phyloP scores from a whole-genome alignment of 2,797 vertebrate genomes.

The Sebastolobus altivelis region DNA sequence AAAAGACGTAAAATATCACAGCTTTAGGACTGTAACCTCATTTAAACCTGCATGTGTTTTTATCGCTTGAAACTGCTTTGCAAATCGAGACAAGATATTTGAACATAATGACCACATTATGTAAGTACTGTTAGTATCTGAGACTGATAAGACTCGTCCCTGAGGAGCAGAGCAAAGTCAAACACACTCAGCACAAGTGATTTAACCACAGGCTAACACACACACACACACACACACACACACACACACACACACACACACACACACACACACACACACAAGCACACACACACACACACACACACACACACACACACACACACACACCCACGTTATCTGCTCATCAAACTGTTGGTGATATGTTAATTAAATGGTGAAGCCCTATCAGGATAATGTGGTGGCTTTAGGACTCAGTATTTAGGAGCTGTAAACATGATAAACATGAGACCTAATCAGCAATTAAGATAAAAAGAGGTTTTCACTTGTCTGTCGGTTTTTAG shows the following conservation, averaged over 20 bases:
- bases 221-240: neutral
- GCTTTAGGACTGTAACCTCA: neutral
- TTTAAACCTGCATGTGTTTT: slow-evolving; percentile 1
- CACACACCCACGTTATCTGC: slow-evolving; percentile 6
- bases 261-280: neutral
- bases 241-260: neutral
- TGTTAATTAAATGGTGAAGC: slow-evolving; percentile 29
- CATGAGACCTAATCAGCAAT: slow-evolving; percentile 5
- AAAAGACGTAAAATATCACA: neutral
- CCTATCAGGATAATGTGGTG: neutral
- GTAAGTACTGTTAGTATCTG: slow-evolving; percentile 51
- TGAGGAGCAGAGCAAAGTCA: slow-evolving; percentile 54
- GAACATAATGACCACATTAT: slow-evolving; percentile 20
- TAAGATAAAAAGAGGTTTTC: slow-evolving; percentile 13
- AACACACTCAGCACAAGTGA: slow-evolving; percentile 15
- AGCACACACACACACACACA: no score
- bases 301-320: neutral
- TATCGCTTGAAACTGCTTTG: neutral
- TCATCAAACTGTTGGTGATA: slow-evolving; percentile 19
- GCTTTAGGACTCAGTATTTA: slow-evolving; percentile 33
- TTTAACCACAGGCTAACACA: slow-evolving; percentile 19
- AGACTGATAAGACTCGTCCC: slow-evolving; percentile 63
- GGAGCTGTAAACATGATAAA: slow-evolving; percentile 26
- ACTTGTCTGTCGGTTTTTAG: neutral
- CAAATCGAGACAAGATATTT: slow-evolving; percentile 20